A percentile compares a stretch with the other conserved stretches of the same genome.
phyloP scores from a whole-genome alignment of 2,888 invertebrate species.

The Steinernema hermaphroditum region DNA sequence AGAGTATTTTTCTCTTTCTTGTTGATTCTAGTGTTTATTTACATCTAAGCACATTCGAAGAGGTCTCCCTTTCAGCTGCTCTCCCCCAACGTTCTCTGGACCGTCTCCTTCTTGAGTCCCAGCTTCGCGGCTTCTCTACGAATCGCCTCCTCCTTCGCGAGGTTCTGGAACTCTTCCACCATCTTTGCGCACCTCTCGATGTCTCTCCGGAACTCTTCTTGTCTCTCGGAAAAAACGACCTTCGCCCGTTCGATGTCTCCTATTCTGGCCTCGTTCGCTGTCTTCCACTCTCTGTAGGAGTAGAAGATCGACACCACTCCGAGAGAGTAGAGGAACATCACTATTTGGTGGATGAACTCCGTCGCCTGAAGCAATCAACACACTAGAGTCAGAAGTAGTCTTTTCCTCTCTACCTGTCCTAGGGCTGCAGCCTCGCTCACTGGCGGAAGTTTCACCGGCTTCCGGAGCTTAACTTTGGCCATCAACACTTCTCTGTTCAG shows the following conservation, averaged over 20 bases:
- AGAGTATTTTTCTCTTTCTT: too few relatives aligned
- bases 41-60: too few relatives aligned
- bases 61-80: too few relatives aligned
- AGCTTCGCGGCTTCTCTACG: too few relatives aligned
- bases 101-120: too few relatives aligned
- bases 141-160: too few relatives aligned
- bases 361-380: constrained; percentile 45
- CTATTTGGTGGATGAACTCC: constrained; percentile 53
- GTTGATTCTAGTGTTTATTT: too few relatives aligned
- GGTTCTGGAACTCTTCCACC: too few relatives aligned
- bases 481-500: constrained; percentile 49
- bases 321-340: constrained; percentile 52
- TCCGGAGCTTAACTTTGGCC: constrained; percentile 47
- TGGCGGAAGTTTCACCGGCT: constrained; percentile 39
- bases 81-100: too few relatives aligned
- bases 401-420: too few relatives aligned
- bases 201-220: neutral
- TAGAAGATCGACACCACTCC: constrained; percentile 52
- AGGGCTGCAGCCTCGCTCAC: constrained; percentile 53
- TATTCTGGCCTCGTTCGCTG: neutral
- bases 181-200: neutral
- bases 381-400: too few relatives aligned
- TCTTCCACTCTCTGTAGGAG: constrained; percentile 39
- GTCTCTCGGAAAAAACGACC: neutral
- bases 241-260: neutral